These are phyloP conservation scores for Iphiclides podalirius DNA, from an alignment of 2,888 invertebrate genomes.

Conservation along the genomic window DNA sequence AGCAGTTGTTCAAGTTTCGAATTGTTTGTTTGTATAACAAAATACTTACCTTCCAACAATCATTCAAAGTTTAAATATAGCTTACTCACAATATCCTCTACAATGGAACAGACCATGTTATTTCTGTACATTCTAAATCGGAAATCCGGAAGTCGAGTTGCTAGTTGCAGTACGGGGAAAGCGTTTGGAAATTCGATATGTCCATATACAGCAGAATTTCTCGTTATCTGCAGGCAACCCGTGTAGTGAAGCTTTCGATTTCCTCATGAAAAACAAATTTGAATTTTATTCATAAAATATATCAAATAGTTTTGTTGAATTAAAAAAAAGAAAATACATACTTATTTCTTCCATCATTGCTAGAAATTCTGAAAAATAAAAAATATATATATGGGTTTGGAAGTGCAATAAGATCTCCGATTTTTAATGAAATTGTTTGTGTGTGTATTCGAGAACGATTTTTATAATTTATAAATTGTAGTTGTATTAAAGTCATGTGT, in stretches of 20 bases:
- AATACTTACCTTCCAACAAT: too few relatives aligned
- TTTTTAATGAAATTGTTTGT: too few relatives aligned
- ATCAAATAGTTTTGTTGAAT: too few relatives aligned
- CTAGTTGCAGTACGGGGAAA: conserved; percentile 84
- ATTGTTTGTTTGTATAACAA: too few relatives aligned
- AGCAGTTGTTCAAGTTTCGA: too few relatives aligned
- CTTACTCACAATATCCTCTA: conserved; percentile 77
- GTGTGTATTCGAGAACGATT: too few relatives aligned
- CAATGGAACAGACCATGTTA: conserved; percentile 83
- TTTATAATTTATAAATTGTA: too few relatives aligned
- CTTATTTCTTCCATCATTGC: conserved; percentile 45
- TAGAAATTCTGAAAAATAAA: conserved; percentile 55
- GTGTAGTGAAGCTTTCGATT: conserved; percentile 56
- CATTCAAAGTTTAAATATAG: too few relatives aligned
- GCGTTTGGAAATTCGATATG: conserved; percentile 68
- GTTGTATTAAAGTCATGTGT: too few relatives aligned
- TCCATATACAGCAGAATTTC: conserved; percentile 40
- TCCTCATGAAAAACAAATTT: conserved; percentile 34
- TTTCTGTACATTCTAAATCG: conserved; percentile 83
- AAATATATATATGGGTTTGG: too few relatives aligned
- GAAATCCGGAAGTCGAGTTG: conserved; percentile 82
- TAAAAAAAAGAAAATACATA: conserved; percentile 37
- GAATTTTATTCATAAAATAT: too few relatives aligned
- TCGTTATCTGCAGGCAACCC: conserved; percentile 45
- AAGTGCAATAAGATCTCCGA: too few relatives aligned